These are phyloP conservation scores for Bhutanitis thaidina DNA, from an alignment of 2,888 invertebrate genomes.

Conservation along the genomic window DNA sequence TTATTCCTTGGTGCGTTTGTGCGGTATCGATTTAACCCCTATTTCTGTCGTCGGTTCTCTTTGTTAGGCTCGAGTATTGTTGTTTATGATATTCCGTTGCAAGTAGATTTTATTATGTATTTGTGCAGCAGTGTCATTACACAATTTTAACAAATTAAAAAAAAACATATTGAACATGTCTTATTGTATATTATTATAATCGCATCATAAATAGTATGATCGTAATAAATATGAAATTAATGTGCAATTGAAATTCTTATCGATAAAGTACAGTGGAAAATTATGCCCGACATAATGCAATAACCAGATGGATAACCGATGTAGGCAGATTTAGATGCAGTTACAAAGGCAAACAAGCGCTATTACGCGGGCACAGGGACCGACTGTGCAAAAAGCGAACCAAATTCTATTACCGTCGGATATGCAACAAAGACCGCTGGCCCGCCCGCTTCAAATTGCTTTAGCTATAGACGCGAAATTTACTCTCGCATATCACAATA, in stretches of 20 bases:
- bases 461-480: constrained; percentile 73
- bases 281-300: constrained; percentile 34
- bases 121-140: no score
- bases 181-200: no score
- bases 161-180: no score
- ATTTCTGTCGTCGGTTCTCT: constrained; percentile 14
- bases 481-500: constrained; percentile 60
- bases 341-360: constrained; percentile 73
- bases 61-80: neutral
- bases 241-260: no score
- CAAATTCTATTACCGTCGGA: constrained; percentile 78
- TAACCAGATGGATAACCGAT: constrained; percentile 49
- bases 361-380: constrained; percentile 62
- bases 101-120: no score
- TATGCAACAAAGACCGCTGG: constrained; percentile 78
- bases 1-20: constrained; percentile 15
- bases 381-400: constrained; percentile 74
- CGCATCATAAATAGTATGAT: no score
- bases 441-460: constrained; percentile 73
- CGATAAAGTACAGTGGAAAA: no score
- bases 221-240: no score
- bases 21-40: constrained; percentile 12
- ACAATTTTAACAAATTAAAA: no score
- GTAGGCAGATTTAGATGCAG: constrained; percentile 70
- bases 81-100: neutral